These are phyloP conservation scores for Sycophila texana DNA, from an alignment of 2,888 invertebrate species.

Conservation along the genomic window DNA sequence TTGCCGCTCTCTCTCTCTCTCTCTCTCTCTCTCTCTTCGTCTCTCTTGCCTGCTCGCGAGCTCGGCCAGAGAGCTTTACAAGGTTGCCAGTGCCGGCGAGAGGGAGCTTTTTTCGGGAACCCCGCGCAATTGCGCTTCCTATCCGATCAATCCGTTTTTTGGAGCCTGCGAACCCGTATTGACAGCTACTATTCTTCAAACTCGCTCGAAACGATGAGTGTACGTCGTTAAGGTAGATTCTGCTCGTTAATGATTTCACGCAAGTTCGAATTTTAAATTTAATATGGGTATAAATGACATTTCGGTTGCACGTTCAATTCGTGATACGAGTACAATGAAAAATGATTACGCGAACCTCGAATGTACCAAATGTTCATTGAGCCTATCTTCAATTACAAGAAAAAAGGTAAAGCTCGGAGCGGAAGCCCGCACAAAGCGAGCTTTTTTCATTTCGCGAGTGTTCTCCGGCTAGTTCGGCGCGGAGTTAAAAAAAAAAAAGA, in stretches of 20 bases:
- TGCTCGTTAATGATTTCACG: too few species aligned
- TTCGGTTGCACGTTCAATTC: too few species aligned
- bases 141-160: neutral
- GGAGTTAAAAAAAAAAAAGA: neutral
- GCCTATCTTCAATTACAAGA: neutral
- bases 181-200: neutral
- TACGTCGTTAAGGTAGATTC: too few species aligned
- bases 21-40: conserved; percentile 29
- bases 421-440: too few species aligned
- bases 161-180: too few species aligned
- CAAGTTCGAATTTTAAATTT: too few species aligned
- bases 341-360: too few species aligned
- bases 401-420: neutral
- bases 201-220: too few species aligned
- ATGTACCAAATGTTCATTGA: too few species aligned
- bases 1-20: neutral
- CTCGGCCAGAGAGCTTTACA: conserved; percentile 44
- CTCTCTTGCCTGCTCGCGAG: conserved; percentile 21
- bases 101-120: conserved; percentile 39
- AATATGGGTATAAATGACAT: too few species aligned
- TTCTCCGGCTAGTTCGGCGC: conserved; percentile 2
- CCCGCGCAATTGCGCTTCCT: neutral
- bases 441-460: conserved; percentile 19
- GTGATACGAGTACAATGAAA: too few species aligned
- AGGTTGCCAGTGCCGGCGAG: conserved; percentile 48